Percentiles rank a stretch among this genome's conserved stretches.
These are phyloP conservation scores for Pseudopodoces humilis DNA, from an alignment of 2,113 vertebrate species.

Conservation along the genomic window DNA sequence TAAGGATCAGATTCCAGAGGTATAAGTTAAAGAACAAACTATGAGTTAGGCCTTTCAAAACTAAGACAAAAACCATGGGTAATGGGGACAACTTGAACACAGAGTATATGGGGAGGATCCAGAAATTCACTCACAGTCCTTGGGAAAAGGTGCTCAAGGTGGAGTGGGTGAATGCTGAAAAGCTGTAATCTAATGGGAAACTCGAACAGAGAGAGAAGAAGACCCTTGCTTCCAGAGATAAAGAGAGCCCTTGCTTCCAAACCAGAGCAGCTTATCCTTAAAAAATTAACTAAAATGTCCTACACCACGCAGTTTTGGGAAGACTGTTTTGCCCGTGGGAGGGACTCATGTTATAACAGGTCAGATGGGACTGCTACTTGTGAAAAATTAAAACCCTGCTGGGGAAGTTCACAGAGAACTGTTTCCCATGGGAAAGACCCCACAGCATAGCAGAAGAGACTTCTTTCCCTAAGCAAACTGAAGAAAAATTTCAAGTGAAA, in stretches of 20 bases:
- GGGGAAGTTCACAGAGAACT: neutral
- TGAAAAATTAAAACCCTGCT: neutral
- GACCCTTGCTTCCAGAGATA: neutral
- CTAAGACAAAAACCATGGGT: neutral
- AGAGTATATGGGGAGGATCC: neutral
- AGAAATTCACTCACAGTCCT: neutral
- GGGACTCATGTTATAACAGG: neutral
- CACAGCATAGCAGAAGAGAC: neutral
- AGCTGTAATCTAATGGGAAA: neutral
- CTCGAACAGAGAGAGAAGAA: neutral
- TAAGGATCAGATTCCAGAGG: neutral
- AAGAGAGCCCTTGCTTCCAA: neutral
- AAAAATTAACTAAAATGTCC: neutral
- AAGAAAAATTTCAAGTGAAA: neutral
- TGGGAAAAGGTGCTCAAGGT: neutral
- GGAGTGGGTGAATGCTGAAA: neutral
- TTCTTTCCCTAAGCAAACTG: neutral
- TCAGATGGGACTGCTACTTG: rapidly evolving
- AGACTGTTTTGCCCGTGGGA: neutral
- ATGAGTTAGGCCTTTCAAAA: neutral
- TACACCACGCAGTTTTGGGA: neutral
- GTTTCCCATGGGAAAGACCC: neutral
- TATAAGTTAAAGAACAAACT: neutral
- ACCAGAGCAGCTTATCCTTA: neutral
- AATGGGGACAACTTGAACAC: neutral